Evolutionary conservation across 2,888 invertebrate genomes (phyloP).

Genomic region (Scelioninae gen. 1): DNA sequence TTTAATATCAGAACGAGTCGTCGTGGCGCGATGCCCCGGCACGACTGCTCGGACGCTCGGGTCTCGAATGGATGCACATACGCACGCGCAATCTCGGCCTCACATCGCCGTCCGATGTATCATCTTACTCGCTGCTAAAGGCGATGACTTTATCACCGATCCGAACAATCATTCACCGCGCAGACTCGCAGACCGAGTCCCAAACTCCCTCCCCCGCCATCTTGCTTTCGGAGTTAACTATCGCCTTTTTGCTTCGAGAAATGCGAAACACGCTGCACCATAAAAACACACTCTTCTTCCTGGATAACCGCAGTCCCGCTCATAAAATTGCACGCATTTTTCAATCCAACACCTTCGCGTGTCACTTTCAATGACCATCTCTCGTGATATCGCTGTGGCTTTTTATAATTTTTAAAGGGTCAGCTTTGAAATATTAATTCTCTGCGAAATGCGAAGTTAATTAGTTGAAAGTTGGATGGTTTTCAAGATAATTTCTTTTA

Average conservation of each 20-base stretch:
- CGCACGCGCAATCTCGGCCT: conserved; percentile 78
- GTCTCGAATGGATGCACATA: conserved; percentile 44
- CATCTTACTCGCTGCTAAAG: conserved; percentile 84
- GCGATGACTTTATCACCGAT: conserved; percentile 85
- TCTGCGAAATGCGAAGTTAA: too few species aligned
- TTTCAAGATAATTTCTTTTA: too few species aligned
- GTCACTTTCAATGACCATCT: conserved; percentile 55
- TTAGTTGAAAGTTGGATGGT: too few species aligned
- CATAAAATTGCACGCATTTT: conserved; percentile 66
- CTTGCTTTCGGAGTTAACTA: conserved; percentile 35
- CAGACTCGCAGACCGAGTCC: conserved; percentile 64
- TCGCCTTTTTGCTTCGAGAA: conserved; percentile 39
- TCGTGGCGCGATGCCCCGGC: too few species aligned
- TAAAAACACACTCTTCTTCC: conserved; percentile 47
- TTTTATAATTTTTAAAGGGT: neutral
- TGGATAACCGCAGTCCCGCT: too few species aligned
- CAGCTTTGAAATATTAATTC: too few species aligned
- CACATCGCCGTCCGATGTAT: conserved; percentile 83
- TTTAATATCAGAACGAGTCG: conserved; percentile 77
- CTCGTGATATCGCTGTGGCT: conserved; percentile 19
- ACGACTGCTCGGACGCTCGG: too few species aligned
- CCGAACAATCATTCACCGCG: conserved; percentile 80
- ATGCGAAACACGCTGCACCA: conserved; percentile 62
- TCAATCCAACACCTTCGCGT: conserved; percentile 67
- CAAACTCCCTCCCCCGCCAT: conserved; percentile 65